Evolutionary conservation across 2,888 invertebrate species (phyloP).

Genomic region (Dastarcus helophoroides): DNA sequence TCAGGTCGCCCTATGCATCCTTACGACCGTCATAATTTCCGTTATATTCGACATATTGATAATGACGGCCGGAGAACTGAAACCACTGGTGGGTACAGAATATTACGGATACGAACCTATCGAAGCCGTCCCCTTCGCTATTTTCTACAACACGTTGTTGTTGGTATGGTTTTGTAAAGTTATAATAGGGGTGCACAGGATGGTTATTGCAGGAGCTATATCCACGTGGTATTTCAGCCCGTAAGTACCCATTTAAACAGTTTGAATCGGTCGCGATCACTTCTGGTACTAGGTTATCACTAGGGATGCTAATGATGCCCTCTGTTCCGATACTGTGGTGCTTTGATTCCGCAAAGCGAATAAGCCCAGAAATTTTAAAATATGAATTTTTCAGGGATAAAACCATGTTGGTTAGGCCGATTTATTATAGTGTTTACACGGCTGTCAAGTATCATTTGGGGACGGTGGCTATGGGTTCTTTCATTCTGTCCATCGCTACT

Average conservation of each 20-base stretch:
- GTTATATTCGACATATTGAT: no score
- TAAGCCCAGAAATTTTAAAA: no score
- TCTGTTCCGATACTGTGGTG: no score
- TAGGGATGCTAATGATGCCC: no score
- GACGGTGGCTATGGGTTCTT: slow-evolving; percentile 17
- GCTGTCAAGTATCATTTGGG: slow-evolving; percentile 15
- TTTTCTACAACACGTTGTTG: slow-evolving; percentile 44
- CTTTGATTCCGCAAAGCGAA: no score
- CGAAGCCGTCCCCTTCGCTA: slow-evolving; percentile 34
- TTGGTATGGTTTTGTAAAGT: slow-evolving; percentile 55
- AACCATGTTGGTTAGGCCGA: slow-evolving; percentile 6
- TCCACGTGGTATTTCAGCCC: slow-evolving; percentile 56
- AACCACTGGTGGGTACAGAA: slow-evolving; percentile 19
- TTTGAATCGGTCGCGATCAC: no score
- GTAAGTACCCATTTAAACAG: no score
- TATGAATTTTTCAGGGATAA: slow-evolving; percentile 9
- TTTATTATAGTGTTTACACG: slow-evolving; percentile 7
- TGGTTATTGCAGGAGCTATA: slow-evolving; percentile 54
- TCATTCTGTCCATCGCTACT: slow-evolving; percentile 17
- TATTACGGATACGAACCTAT: slow-evolving; percentile 31
- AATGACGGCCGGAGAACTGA: no score
- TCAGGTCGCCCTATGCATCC: no score
- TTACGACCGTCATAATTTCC: no score
- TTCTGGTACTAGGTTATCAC: no score
- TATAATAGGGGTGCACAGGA: slow-evolving; percentile 54